Evolutionary conservation across 2,888 invertebrate species (phyloP).

Genomic region (Sphecodes monilicornis): DNA sequence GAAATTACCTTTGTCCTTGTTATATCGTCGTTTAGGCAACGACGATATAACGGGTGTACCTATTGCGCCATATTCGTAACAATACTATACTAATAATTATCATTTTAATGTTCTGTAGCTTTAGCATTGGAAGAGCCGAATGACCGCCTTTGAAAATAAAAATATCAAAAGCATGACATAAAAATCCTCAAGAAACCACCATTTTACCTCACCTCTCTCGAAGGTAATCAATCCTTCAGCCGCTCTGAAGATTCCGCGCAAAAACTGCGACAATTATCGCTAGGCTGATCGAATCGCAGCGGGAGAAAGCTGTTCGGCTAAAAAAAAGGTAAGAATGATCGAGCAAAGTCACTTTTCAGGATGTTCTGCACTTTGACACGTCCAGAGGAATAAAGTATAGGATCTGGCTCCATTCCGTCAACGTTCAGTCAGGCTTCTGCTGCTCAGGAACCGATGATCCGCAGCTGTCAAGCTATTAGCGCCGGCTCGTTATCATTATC

Average conservation of each 20-base stretch:
- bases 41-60: too few relatives aligned
- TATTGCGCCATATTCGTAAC: too few relatives aligned
- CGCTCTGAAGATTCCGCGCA: neutral
- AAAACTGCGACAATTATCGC: constrained; percentile 5
- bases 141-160: neutral
- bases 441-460: constrained; percentile 70
- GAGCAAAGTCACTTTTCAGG: neutral
- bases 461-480: constrained; percentile 72
- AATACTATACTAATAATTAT: too few relatives aligned
- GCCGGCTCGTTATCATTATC: constrained; percentile 73
- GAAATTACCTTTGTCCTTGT: too few relatives aligned
- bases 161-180: neutral
- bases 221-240: neutral
- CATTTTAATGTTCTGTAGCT: neutral
- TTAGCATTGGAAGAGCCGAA: neutral
- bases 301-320: neutral
- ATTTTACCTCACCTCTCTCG: neutral
- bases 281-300: neutral
- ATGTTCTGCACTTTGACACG: neutral
- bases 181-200: neutral
- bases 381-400: neutral
- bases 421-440: neutral
- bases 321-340: neutral
- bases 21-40: too few relatives aligned
- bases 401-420: neutral